These are phyloP conservation scores for Lordiphosa andalusiaca DNA, from an alignment of 2,888 invertebrate genomes.

Conservation along the genomic window DNA sequence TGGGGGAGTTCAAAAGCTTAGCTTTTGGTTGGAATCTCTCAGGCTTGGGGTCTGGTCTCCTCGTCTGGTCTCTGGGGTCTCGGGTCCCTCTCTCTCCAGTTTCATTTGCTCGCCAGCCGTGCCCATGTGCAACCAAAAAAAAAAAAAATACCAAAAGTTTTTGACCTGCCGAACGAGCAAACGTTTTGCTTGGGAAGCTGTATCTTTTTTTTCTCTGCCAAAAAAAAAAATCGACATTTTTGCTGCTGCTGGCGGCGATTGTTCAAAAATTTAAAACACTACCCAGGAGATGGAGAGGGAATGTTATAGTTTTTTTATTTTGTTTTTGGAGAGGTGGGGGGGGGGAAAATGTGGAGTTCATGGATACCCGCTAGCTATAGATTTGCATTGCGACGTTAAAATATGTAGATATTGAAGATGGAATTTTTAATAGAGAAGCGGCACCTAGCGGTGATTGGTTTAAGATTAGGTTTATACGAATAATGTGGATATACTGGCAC, in stretches of 20 bases:
- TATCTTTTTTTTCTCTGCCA: slow-evolving; percentile 1
- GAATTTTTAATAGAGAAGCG: slow-evolving; percentile 5
- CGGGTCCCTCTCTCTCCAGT: too few relatives aligned
- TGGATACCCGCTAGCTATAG: slow-evolving; percentile 21
- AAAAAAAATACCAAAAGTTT: slow-evolving; percentile 14
- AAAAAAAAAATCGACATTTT: slow-evolving; percentile 56
- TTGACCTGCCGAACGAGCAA: slow-evolving; percentile 33
- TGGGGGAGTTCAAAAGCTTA: slow-evolving; percentile 24
- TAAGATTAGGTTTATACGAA: background rate
- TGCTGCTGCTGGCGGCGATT: slow-evolving; percentile 56
- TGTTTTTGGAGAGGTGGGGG: slow-evolving; percentile 21
- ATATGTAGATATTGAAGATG: slow-evolving; percentile 1
- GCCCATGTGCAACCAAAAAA: slow-evolving; percentile 55
- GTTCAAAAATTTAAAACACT: slow-evolving; percentile 48
- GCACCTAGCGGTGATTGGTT: slow-evolving; percentile 3
- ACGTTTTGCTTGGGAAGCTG: slow-evolving; percentile 39
- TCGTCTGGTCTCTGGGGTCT: slow-evolving; percentile 14
- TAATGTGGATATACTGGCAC: too few relatives aligned
- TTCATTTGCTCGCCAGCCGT: slow-evolving; percentile 36
- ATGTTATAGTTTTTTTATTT: slow-evolving; percentile 35
- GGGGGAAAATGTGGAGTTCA: slow-evolving; percentile 5
- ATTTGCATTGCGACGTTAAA: slow-evolving; percentile 11
- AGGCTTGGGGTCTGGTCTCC: background rate
- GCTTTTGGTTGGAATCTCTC: slow-evolving; percentile 16
- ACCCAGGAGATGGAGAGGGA: slow-evolving; percentile 29